phyloP scores from a whole-genome alignment of 2,888 invertebrate genomes.

The Pediacus dermestoides region DNA sequence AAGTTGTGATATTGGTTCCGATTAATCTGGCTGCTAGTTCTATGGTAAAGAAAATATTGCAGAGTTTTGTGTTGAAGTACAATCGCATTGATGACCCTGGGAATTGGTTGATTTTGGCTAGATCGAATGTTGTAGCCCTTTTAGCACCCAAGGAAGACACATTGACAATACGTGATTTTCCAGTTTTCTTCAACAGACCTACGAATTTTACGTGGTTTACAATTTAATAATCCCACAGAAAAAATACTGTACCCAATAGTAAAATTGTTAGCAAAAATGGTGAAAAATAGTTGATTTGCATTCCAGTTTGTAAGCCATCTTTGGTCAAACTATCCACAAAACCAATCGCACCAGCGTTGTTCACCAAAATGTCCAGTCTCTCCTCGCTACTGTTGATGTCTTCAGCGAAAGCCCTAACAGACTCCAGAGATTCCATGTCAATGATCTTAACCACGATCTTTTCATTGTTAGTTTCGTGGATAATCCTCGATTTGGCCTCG shows the following conservation, averaged over 20 bases:
- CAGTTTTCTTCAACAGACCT: too few species aligned
- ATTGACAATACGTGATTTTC: constrained; percentile 34
- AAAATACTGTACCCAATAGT: too few species aligned
- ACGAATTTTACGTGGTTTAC: constrained; percentile 55
- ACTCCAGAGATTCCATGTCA: constrained; percentile 54
- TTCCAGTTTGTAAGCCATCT: constrained; percentile 60
- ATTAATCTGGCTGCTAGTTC: constrained; percentile 30
- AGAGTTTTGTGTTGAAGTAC: constrained; percentile 34
- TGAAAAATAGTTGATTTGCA: constrained; percentile 69
- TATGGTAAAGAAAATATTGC: constrained; percentile 32
- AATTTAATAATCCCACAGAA: too few species aligned
- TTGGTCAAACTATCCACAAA: constrained; percentile 50
- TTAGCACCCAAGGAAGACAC: constrained; percentile 32
- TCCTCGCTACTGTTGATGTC: constrained; percentile 54
- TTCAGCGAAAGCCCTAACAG: constrained; percentile 59
- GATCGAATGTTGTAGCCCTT: constrained; percentile 22
- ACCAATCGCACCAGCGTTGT: constrained; percentile 61
- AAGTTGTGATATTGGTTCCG: constrained; percentile 28
- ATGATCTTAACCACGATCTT: constrained; percentile 48
- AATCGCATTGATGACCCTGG: too few species aligned
- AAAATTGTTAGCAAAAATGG: constrained; percentile 68
- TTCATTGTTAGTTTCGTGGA: constrained; percentile 38
- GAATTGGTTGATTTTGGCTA: constrained; percentile 27
- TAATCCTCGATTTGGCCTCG: constrained; percentile 36
- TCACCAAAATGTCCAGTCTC: constrained; percentile 60